These are phyloP conservation scores for Pseudolycoriella hygida DNA, from an alignment of 2,888 invertebrate species.

Conservation along the genomic window DNA sequence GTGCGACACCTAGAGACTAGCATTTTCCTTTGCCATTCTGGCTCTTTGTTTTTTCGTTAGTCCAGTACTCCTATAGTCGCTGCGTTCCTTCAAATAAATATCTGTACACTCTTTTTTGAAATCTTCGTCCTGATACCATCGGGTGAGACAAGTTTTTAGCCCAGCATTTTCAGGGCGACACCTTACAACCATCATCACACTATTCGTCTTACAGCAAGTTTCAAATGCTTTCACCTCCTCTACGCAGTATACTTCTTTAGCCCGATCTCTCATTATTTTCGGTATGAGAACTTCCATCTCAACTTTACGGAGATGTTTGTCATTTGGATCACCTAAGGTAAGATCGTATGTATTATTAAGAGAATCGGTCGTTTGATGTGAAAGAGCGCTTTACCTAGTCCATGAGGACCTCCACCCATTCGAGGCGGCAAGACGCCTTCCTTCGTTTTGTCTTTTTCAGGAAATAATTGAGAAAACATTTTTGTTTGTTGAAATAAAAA, in stretches of 20 bases:
- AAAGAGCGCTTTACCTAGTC: constrained; percentile 30
- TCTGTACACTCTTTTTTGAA: constrained; percentile 57
- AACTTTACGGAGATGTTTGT: constrained; percentile 64
- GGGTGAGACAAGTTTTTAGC: constrained; percentile 49
- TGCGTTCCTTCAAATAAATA: constrained; percentile 64
- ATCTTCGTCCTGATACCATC: constrained; percentile 60
- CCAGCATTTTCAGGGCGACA: constrained; percentile 59
- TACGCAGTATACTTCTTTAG: constrained; percentile 59
- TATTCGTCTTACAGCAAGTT: constrained; percentile 51
- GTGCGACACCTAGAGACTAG: too few relatives aligned
- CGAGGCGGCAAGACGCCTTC: constrained; percentile 26
- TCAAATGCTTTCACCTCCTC: constrained; percentile 52
- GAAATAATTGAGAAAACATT: too few relatives aligned
- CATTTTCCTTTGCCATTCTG: neutral
- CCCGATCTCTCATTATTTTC: constrained; percentile 69
- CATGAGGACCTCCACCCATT: constrained; percentile 35
- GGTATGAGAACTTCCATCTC: constrained; percentile 80
- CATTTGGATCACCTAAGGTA: constrained; percentile 63
- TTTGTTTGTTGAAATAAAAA: too few relatives aligned
- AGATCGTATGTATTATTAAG: constrained; percentile 6
- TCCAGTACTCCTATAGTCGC: constrained; percentile 69
- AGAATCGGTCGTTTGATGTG: neutral
- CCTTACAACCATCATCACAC: constrained; percentile 49
- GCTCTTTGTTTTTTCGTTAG: constrained; percentile 35
- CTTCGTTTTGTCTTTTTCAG: too few relatives aligned